phyloP scores from a whole-genome alignment of 2,888 invertebrate species.

The Agrilus biguttatus region DNA sequence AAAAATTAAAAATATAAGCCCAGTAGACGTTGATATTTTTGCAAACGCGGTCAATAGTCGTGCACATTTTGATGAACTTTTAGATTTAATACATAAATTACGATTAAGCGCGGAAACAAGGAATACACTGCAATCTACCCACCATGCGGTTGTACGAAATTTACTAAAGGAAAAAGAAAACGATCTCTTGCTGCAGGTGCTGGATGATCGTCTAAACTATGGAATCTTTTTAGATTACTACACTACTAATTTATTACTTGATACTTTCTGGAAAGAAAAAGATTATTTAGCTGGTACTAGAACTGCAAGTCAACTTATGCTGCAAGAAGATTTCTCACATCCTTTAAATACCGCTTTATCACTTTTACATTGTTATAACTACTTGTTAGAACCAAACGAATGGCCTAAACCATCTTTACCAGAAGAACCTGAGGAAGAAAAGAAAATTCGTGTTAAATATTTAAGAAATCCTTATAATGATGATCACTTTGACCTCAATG shows the following conservation, averaged over 20 bases:
- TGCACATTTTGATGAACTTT: constrained; percentile 51
- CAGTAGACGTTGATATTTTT: constrained; percentile 73
- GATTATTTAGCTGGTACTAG: constrained; percentile 59
- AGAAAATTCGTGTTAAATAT: constrained; percentile 54
- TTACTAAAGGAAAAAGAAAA: constrained; percentile 39
- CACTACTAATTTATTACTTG: constrained; percentile 64
- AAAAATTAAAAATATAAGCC: constrained; percentile 46
- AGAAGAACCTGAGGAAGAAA: constrained; percentile 32
- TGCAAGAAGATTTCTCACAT: constrained; percentile 75
- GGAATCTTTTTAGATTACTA: constrained; percentile 83
- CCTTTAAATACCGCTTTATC: constrained; percentile 53
- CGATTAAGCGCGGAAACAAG: constrained; percentile 57
- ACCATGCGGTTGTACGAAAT: constrained; percentile 61
- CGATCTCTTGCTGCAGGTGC: constrained; percentile 52
- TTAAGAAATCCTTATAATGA: constrained; percentile 74
- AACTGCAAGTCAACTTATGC: constrained; percentile 65
- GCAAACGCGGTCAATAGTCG: constrained; percentile 48
- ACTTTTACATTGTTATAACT: constrained; percentile 61
- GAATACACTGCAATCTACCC: constrained; percentile 62
- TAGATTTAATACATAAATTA: constrained; percentile 56
- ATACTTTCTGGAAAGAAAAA: constrained; percentile 55
- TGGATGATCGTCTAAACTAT: constrained; percentile 72
- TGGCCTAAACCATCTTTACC: constrained; percentile 29
- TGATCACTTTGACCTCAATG: constrained; percentile 76
- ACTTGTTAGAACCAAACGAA: constrained; percentile 38